A percentile compares a stretch with the other conserved stretches of the same genome.
These are phyloP conservation scores for Mya arenaria DNA, from an alignment of 1,140 invertebrate species.

Conservation along the genomic window DNA sequence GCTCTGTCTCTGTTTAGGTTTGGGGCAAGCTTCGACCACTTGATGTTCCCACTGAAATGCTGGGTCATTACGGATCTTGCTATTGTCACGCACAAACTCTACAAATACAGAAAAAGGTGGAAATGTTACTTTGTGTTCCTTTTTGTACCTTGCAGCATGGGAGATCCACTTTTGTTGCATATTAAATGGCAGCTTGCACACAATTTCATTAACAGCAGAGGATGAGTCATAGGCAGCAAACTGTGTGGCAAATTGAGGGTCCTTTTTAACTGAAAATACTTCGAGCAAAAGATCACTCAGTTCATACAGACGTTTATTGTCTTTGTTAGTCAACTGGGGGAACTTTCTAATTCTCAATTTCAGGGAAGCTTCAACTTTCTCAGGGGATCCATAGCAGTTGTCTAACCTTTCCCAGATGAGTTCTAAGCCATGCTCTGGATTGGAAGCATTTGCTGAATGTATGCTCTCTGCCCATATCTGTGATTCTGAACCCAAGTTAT, in stretches of 20 bases:
- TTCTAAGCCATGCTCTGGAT: no score
- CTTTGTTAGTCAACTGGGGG: slow-evolving; percentile 54
- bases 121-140: no score
- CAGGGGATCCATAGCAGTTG: no score
- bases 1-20: background rate
- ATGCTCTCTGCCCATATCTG: no score
- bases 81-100: slow-evolving; percentile 52
- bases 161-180: slow-evolving; percentile 64
- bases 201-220: slow-evolving; percentile 48
- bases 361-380: no score
- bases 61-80: slow-evolving; percentile 41
- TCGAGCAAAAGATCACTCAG: slow-evolving; percentile 42
- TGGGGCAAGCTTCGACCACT: background rate
- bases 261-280: no score
- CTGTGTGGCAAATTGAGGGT: slow-evolving; percentile 6
- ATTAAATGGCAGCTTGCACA: slow-evolving; percentile 45
- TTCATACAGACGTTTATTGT: slow-evolving; percentile 54
- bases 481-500: no score
- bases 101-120: slow-evolving; percentile 58
- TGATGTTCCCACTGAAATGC: background rate
- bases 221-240: slow-evolving; percentile 49
- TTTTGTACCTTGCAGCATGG: slow-evolving; percentile 55
- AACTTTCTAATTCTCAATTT: slow-evolving; percentile 51
- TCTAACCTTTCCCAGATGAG: no score
- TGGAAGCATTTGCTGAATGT: no score